Base-by-base conservation (phyloP, 2,888 invertebrate genomes). In the Calephelis perditalis region DNA sequence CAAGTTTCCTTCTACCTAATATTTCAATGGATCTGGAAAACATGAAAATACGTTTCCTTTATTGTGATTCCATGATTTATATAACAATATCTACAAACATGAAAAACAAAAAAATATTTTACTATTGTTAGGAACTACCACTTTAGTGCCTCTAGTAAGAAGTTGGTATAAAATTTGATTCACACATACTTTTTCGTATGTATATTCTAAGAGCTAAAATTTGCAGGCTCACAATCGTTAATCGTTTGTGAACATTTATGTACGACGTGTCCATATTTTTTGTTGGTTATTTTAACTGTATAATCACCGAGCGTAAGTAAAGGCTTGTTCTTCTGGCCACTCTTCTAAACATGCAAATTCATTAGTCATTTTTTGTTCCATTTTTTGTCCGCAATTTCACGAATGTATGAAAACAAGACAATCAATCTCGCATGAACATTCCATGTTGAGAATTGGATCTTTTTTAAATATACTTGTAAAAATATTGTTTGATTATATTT, bases 331-430 rank as follows among this genome's bases (percentile, higher is more conserved):
- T 56, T 40, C 37, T 59, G 59, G 36, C 35, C 56, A 59, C 61
- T 37, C 61, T 61, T 61, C 60, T 52, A 60, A 57, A 58, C 57
- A 57, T 58, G 57, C 57, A 59, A 63, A 61, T 63, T 62, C 61
- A 62, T 62, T 64, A 57, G 44, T 11, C 58, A 55, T 54, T 64
- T 63, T 61, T 63, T 61, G 57, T 35, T 9, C 43, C 12, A 43
- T 57, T 64, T 64, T 64, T 61, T 63, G 52, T 26, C 44, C 36
- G 54, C 47, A 61, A 63, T 61, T 61, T 64, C 57, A 59, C 61
- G 58, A 67, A 73, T 75, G 74, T 71, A 78, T 74, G 74, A 74
- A 76, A 78, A 76, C 74, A 72, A 70, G 77, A 76, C 75, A 80
- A 81, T 81, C 81, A 76, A 76, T n/a, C 70, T 60, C 57, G 73